These are phyloP conservation scores for Liopterus haemorrhoidalis DNA, from an alignment of 2,888 invertebrate genomes.

Conservation along the genomic window DNA sequence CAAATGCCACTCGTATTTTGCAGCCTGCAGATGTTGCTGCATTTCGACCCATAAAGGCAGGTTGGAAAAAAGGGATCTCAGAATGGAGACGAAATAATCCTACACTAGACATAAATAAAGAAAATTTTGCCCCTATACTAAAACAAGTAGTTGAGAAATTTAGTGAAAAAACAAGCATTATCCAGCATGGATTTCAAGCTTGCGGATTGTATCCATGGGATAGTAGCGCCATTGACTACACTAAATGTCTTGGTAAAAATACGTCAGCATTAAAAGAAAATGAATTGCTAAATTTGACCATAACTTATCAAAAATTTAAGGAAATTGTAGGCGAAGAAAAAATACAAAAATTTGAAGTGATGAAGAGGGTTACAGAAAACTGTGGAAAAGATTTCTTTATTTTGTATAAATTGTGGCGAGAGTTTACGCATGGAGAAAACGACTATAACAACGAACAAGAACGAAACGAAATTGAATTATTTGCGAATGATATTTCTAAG, in stretches of 20 bases:
- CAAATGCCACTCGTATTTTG: conserved; percentile 34
- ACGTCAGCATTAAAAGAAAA: no score
- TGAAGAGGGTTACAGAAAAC: no score
- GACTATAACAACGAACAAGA: no score
- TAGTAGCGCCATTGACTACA: conserved; percentile 28
- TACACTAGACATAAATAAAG: conserved; percentile 28
- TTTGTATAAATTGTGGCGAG: no score
- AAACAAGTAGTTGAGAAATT: conserved; percentile 17
- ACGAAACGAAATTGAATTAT: no score
- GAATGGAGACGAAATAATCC: conserved; percentile 31
- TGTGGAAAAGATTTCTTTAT: no score
- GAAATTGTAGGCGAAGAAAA: no score
- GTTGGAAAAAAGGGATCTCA: conserved; percentile 30
- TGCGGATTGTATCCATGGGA: conserved; percentile 32
- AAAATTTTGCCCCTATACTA: conserved; percentile 32
- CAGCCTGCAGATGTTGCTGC: conserved; percentile 34
- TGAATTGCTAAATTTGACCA: no score
- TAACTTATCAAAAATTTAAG: no score
- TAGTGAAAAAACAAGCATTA: conserved; percentile 1
- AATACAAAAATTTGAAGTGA: no score
- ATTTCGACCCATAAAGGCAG: conserved; percentile 30
- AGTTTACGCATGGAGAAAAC: no score
- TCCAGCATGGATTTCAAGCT: conserved; percentile 29
- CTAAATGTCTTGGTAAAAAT: conserved; percentile 18
- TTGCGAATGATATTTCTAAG: no score